Base-by-base conservation (phyloP, 92 coral and sea anemone species). In the Umimayanthus chanpuru region DNA sequence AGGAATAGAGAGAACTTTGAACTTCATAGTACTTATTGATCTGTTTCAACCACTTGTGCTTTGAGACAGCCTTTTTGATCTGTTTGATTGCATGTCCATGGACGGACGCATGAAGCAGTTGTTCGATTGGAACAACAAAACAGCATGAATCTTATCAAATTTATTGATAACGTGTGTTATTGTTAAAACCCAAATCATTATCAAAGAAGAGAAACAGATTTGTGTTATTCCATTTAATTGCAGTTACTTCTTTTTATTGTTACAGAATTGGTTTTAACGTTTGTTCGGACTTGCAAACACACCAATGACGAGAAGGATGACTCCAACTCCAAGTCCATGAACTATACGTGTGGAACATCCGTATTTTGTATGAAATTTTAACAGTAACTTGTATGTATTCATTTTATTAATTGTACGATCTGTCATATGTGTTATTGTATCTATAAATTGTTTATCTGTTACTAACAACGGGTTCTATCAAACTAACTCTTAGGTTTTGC, bases 141-240 rank as follows among this genome's bases (percentile, higher is more conserved):
- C 38, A 70, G 55, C 25, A 26, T 70, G 79, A 20, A 70, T 71
- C 67, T 83, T 83, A 71, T 43, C 76, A 67, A 25, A 25, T 68
- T 71, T 82, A 67, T 82, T 30, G 26, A 71, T 68, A 83, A 70
- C 87, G 87, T 28, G 44, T 67, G 79, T 80, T 80, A 16, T 28
- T 23, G 15, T 5, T 61, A 61, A 56, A 61, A 53, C 66, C 84
- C 70, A 83, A 82, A 44, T 53, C 44, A 3, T 18, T 83, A 7
- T 2, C 43, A 29, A 28, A 25, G 16, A 47, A 47, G 77, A 67
- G 43, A 39, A 64, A 23, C 26, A 15, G 61, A 77, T 23, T 28
- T 77, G 29, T 41, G 55, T 47, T 30, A 29, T 11, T 29, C 81
- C 28, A 79, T 79, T 79, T 28, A 55, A 80, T 29, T 30, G 84